Percentiles rank a stretch among this genome's conserved stretches.
phyloP scores from a whole-genome alignment of 2,113 vertebrate species.

The Catharus fuscescens region DNA sequence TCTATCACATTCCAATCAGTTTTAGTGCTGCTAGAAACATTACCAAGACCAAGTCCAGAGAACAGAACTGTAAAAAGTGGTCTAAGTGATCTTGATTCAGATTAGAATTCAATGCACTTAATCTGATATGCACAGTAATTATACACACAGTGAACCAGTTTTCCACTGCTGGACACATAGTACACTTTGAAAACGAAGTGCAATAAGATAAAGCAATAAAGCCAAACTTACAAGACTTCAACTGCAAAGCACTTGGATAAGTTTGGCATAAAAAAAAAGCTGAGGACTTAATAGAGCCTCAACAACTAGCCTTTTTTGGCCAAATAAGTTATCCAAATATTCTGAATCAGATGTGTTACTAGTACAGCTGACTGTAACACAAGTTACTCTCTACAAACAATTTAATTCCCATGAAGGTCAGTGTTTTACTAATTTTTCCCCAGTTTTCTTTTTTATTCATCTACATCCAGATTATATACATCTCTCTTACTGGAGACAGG shows the following conservation, averaged over 20 bases:
- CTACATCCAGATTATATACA: not conserved
- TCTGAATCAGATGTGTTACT: not conserved
- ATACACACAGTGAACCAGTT: not conserved
- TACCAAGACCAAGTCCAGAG: not conserved
- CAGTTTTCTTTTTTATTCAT: not conserved
- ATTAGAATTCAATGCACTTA: not conserved
- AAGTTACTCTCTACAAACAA: not conserved
- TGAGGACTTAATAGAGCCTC: not conserved
- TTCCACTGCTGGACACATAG: not conserved
- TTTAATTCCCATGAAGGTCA: not conserved
- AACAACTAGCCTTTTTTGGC: not conserved
- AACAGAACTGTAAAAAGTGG: not conserved
- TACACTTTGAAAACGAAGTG: not conserved
- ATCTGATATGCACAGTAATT: not conserved
- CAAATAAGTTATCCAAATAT: not conserved
- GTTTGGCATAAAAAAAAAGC: not conserved
- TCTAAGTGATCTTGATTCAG: not conserved
- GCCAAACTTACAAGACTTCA: not conserved
- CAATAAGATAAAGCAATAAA: not conserved
- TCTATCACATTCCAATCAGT: not conserved
- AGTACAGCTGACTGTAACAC: not conserved
- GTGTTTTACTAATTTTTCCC: not conserved
- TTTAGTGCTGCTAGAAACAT: not conserved
- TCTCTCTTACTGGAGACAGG: not conserved
- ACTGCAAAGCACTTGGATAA: not conserved